phyloP scores from a whole-genome alignment of 2,888 invertebrate genomes.

The Leptinotarsa peninsularis region DNA sequence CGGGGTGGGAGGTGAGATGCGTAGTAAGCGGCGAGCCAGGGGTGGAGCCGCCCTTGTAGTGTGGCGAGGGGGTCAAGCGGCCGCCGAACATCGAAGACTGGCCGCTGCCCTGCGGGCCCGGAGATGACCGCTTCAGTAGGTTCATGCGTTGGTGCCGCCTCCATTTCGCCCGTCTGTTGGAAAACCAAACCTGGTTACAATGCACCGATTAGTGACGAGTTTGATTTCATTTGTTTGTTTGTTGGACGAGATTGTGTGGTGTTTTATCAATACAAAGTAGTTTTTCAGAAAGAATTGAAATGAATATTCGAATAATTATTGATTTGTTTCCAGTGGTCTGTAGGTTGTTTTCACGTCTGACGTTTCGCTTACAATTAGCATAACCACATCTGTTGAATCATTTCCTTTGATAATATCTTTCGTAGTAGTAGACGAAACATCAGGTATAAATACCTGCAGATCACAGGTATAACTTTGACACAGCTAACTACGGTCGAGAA shows the following conservation, averaged over 20 bases:
- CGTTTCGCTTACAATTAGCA: too few relatives aligned
- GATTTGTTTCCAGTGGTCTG: too few relatives aligned
- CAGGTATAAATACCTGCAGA: too few relatives aligned
- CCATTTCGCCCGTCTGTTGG: conserved; percentile 99
- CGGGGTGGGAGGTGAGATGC: conserved; percentile 66
- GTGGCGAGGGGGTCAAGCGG: conserved; percentile 70
- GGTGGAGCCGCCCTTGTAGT: conserved; percentile 72
- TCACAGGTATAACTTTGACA: too few relatives aligned
- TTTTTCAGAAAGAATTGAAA: not conserved
- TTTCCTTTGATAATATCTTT: too few relatives aligned
- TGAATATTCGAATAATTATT: too few relatives aligned
- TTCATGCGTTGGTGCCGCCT: conserved; percentile 96
- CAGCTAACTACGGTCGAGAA: too few relatives aligned
- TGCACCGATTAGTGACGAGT: conserved; percentile 47
- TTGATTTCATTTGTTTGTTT: not conserved
- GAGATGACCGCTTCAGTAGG: conserved; percentile 83
- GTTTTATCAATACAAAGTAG: not conserved
- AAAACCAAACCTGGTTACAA: conserved; percentile 95
- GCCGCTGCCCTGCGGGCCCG: conserved; percentile 57
- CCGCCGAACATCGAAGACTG: conserved; percentile 62
- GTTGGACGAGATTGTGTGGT: conserved; percentile 1
- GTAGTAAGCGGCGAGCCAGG: conserved; percentile 72
- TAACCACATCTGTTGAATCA: too few relatives aligned
- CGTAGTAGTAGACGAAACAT: too few relatives aligned
- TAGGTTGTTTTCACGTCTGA: too few relatives aligned